Base-by-base conservation (phyloP, 1,140 invertebrate genomes). In the Rhopalosiphum maidis region DNA sequence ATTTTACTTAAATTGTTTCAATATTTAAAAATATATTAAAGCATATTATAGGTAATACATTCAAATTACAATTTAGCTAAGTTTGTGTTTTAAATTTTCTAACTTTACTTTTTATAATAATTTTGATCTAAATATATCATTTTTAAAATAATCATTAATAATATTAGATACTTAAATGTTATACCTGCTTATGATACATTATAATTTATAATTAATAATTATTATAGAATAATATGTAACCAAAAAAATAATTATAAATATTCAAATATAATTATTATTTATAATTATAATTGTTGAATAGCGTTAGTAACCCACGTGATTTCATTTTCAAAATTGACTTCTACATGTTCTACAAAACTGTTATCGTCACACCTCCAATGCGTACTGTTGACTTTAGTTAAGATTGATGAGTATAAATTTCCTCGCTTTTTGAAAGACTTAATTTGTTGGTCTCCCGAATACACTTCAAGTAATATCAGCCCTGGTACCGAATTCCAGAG, bases 331-430 rank as follows among this genome's bases (percentile, higher is more conserved):
- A 93, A 85, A 1, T 18, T 37, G 7, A 93, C 48, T 86, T 93
- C 91, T 48, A 93, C 77, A 25, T 93, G 91, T 86, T 93, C 91
- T 15, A 93, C 82, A 21, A 93, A 93, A 83, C 46, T 54, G 35
- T 0, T 54, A 3, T 55, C 37, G 23, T 93, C 46, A 23, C 91
- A 93, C 23, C n/a, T 93, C 91, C 91, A 93, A 30, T 93, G 35
- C 0, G 91, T 93, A 43, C 35, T 41, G 23, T 93, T 93, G n/a
- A 23, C 25, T 54, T 93, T 83, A 30, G 90, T 37, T 35, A 51
- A 48, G 18, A 55, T 7, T 37, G 90, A 51, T 30, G 48, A 93
- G 3, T 41, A 86, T n/a, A 22, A 1, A 9, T 54, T 86, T 18
- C 7, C 48, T 18, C 22, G 82, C 30, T 86, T 85, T 51, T 85